Percentiles rank a stretch among this genome's conserved stretches.
Evolutionary conservation across 2,888 invertebrate genomes (phyloP).

Genomic region (Nomada lathburiana): DNA sequence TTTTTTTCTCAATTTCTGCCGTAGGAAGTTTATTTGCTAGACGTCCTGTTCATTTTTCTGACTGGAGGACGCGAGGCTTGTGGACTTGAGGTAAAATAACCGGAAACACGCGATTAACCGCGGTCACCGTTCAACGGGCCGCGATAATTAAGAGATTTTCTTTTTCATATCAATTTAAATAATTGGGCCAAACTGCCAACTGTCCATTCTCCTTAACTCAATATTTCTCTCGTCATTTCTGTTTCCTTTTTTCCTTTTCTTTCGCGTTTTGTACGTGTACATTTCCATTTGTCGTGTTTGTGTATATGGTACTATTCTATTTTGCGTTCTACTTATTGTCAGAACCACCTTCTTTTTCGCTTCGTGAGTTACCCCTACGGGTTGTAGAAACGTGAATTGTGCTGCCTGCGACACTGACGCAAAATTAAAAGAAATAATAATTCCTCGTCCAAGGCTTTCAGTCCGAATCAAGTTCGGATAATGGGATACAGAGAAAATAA

Average conservation of each 20-base stretch:
- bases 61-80: conserved; percentile 67
- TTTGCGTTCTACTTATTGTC: neutral
- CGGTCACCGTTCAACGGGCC: conserved; percentile 33
- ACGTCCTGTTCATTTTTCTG: conserved; percentile 70
- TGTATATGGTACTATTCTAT: conserved; percentile 4
- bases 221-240: conserved; percentile 8
- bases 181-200: too few relatives aligned
- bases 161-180: conserved; percentile 15
- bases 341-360: neutral
- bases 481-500: neutral
- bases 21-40: conserved; percentile 74
- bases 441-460: neutral
- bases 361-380: neutral
- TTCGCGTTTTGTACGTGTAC: conserved; percentile 20
- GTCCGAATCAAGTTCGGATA: neutral
- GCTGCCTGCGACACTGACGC: neutral
- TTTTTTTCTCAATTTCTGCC: conserved; percentile 72
- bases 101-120: conserved; percentile 27
- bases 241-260: neutral
- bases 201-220: conserved; percentile 20
- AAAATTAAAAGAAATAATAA: neutral
- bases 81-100: conserved; percentile 69
- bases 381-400: neutral
- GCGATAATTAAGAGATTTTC: conserved; percentile 18
- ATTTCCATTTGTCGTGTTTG: conserved; percentile 15